phyloP scores from a whole-genome alignment of 2,888 invertebrate species.

The Habrosyne pyritoides region DNA sequence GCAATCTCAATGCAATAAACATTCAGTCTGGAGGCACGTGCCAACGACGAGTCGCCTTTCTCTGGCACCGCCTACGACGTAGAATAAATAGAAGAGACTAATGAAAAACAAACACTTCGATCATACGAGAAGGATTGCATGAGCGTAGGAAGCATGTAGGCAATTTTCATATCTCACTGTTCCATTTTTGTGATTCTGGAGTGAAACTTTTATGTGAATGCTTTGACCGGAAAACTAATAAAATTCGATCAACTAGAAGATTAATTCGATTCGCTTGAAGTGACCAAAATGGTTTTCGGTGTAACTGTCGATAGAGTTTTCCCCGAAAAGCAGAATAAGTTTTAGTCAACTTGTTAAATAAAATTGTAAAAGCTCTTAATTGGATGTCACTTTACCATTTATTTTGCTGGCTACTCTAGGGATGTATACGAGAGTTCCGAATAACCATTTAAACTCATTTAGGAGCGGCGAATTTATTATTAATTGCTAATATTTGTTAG shows the following conservation, averaged over 20 bases:
- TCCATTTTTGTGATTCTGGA: not conserved
- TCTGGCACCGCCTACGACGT: constrained; percentile 16
- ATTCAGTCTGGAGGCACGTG: constrained; percentile 65
- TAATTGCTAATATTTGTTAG: constrained; percentile 12
- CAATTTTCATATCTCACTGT: not conserved
- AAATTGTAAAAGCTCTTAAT: too few species aligned
- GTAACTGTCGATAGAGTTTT: not conserved
- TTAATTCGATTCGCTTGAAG: not conserved
- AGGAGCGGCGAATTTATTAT: not conserved
- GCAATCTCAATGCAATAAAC: constrained; percentile 75
- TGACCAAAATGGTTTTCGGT: not conserved
- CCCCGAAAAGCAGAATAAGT: too few species aligned
- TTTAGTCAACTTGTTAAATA: too few species aligned
- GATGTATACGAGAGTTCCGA: too few species aligned
- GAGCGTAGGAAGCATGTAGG: not conserved
- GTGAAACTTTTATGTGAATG: not conserved
- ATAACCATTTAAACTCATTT: too few species aligned
- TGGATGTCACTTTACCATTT: too few species aligned
- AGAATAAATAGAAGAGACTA: constrained; percentile 17
- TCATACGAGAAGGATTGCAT: constrained; percentile 1
- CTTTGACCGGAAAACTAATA: not conserved
- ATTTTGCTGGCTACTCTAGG: too few species aligned
- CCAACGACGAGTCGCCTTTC: constrained; percentile 53
- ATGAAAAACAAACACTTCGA: constrained; percentile 4
- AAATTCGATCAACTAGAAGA: too few species aligned